Conservation (phyloP, 1,140 invertebrate genomes). For the Neodiprion virginianus region DNA sequence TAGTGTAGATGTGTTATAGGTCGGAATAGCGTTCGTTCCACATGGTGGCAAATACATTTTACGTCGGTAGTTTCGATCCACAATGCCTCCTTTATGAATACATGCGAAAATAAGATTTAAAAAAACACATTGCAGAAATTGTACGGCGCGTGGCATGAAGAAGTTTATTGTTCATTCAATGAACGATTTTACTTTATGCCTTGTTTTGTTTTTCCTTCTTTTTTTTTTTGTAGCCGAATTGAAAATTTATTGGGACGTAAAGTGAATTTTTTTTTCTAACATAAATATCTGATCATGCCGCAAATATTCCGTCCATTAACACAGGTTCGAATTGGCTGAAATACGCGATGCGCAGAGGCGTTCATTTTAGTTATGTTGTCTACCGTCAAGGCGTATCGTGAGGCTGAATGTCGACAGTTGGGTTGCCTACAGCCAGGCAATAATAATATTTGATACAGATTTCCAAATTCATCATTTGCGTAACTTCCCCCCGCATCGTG, state of each 20-base stretch:
- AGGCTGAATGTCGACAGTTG: conserved; percentile 38
- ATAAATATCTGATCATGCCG: conserved; percentile 8
- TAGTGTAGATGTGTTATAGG: background rate
- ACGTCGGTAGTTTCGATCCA: conserved; percentile 4
- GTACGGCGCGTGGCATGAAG: no score
- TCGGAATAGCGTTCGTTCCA: background rate
- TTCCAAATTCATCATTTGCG: background rate
- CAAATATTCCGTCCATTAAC: background rate
- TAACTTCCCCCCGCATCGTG: background rate
- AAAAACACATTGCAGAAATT: no score
- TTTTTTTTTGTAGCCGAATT: no score
- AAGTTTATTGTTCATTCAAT: no score
- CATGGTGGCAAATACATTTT: conserved; percentile 6
- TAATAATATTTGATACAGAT: conserved; percentile 27
- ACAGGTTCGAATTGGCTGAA: background rate
- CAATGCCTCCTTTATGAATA: no score
- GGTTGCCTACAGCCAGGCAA: conserved; percentile 45
- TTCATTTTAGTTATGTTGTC: conserved; percentile 28
- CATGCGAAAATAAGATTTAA: no score
- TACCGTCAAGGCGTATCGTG: conserved; percentile 32
- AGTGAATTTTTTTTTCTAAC: background rate
- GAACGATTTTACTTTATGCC: no score
- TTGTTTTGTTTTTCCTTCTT: no score
- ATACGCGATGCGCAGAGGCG: conserved; percentile 30
- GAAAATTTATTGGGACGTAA: no score